A percentile compares a stretch with the other conserved stretches of the same genome.
phyloP scores from a whole-genome alignment of 2,113 vertebrate genomes.

The Raja brachyura region DNA sequence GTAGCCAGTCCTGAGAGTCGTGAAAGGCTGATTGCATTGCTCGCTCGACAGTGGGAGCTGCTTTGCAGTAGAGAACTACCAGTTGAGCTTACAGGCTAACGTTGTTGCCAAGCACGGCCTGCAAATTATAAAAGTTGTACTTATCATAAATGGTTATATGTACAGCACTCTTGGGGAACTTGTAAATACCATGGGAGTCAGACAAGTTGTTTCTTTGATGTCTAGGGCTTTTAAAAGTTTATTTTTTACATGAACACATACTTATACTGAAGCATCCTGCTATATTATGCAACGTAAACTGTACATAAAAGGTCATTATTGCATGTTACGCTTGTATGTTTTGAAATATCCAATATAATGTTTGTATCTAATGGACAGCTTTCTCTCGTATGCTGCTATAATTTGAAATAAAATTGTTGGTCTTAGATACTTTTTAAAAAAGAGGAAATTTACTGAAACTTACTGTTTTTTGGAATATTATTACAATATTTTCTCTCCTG shows the following conservation, averaged over 20 bases:
- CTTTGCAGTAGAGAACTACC: conserved; percentile 89
- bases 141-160: conserved; percentile 40
- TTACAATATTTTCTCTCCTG: not conserved
- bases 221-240: conserved; percentile 42
- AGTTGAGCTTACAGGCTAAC: conserved; percentile 80
- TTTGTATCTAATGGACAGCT: conserved; percentile 27
- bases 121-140: conserved; percentile 39
- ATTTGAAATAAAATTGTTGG: conserved; percentile 34
- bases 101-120: conserved; percentile 39
- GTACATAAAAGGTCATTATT: conserved; percentile 41
- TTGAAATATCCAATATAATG: conserved; percentile 32
- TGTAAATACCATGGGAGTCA: conserved; percentile 53
- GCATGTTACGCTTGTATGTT: conserved; percentile 40
- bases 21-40: conserved; percentile 81
- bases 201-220: conserved; percentile 46
- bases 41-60: conserved; percentile 91
- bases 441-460: not conserved
- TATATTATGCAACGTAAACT: conserved; percentile 46
- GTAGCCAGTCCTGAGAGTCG: conserved; percentile 85
- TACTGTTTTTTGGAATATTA: not conserved
- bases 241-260: conserved; percentile 39
- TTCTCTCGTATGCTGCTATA: conserved; percentile 27
- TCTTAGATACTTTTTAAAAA: conserved; percentile 11
- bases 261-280: conserved; percentile 40
- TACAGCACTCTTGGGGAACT: conserved; percentile 57